Base-by-base conservation (phyloP, 1,140 invertebrate species). In the Aphelenchoides avenae region DNA sequence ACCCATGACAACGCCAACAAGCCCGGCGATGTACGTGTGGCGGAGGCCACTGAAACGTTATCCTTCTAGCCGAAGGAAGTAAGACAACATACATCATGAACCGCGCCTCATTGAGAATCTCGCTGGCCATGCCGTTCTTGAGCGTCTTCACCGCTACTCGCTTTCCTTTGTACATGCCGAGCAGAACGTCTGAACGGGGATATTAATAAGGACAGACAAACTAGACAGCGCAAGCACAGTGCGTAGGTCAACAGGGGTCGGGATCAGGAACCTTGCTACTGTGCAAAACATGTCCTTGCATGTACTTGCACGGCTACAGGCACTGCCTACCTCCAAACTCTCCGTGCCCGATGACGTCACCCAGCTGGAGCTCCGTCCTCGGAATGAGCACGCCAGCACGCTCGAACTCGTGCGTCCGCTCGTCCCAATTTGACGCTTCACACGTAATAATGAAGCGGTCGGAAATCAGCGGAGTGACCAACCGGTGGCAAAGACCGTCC, bases 101-200 rank as follows among this genome's bases (percentile, higher is more conserved):
- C 24, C 53, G 59, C n/a, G 73, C 75, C 65, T 75, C 73, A 39
- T 61, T 58, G 7, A 78, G 58, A 13, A 78, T 40, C 37, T 66
- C 67, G 52, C 59, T 61, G 7, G 55, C 47, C 41, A 77, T 66
- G 48, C 71, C 76, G 52, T 97, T 92, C 80, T 97, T 97, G 39
- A 97, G 81, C 80, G 91, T 90, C 83, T 99, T 99, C 5, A 98
- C 91, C 34, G 94, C 94, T 1, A 99, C 93, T 74, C 89, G 86
- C 54, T 85, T 84, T 31, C 87, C 88, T 76, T 87, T 85, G 69
- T 91, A 87, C 64, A 87, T 85, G 24, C 91, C 94, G 57, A 96
- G 81, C 80, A 90, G 84, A 30, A 99, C 94, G 81, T 95, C 91
- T 82, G 34, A 56, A 67, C 42, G 33, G 7, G 26, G 1, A 15